These are phyloP conservation scores for Dicranocentrus wangi DNA, from an alignment of 2,888 invertebrate species.

Conservation along the genomic window DNA sequence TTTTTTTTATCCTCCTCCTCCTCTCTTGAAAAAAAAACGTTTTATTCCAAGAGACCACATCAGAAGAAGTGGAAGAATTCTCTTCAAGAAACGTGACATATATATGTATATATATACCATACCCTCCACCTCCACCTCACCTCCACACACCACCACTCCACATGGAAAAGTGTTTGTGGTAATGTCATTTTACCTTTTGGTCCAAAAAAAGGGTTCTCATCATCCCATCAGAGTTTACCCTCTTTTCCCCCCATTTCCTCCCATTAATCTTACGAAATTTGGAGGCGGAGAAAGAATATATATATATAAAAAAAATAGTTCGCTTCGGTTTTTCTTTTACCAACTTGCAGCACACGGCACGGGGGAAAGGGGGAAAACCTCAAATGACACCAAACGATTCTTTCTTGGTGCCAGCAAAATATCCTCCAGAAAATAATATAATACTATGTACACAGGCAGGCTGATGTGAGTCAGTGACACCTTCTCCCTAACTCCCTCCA, in stretches of 20 bases:
- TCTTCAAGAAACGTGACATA: too few species aligned
- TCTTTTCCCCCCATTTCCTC: slow-evolving; percentile 1
- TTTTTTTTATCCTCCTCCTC: too few species aligned
- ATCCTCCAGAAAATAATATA: too few species aligned
- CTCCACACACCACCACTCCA: too few species aligned
- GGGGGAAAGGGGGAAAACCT: not conserved
- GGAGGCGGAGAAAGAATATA: slow-evolving; percentile 8
- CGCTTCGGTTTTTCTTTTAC: too few species aligned
- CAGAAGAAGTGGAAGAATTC: not conserved
- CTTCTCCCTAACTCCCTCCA: too few species aligned
- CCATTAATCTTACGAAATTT: slow-evolving; percentile 48
- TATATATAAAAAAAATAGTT: too few species aligned
- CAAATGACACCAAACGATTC: too few species aligned
- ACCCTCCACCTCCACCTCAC: too few species aligned
- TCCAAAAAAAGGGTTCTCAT: not conserved
- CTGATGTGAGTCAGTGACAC: too few species aligned
- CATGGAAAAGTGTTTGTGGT: not conserved
- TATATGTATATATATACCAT: too few species aligned
- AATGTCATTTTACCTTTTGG: slow-evolving; percentile 27
- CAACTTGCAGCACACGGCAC: not conserved
- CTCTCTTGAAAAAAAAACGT: not conserved
- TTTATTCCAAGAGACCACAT: not conserved
- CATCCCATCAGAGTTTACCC: not conserved
- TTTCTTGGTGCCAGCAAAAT: too few species aligned
- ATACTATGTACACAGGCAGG: not conserved